Evolutionary conservation across 2,797 vertebrate species (phyloP), one percentile per base, ranked within the genome.

Genomic region (Leptoclinus maculatus): DNA sequence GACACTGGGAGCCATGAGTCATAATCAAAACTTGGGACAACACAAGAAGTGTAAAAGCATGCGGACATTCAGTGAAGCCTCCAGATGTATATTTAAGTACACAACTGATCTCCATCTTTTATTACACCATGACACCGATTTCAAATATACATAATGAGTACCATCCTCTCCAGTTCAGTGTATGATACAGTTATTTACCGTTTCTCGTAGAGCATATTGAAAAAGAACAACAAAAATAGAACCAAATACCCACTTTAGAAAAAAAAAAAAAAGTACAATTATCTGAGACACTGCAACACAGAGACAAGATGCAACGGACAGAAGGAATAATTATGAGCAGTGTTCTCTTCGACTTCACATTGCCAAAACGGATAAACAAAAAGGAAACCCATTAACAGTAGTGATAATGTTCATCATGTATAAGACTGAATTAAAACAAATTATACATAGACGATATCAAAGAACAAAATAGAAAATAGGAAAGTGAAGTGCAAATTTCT

Each of bases 61-160:
- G 41, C 60, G n/a, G 39, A 51, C 38, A 38, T 47, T 59, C 54
- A 82, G 69, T 5, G 39, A 80, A 57, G 49, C 47, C 54, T 63
- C 49, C 51, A 58, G 49, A 70, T 88, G 86, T 92, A 91, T 95
- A 94, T 95, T 94, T 95, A 97, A 96, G 96, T 97, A 97, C 96
- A 97, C 96, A 97, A 96, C 94, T 94, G 90, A 96, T 95, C 92
- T 96, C 94, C 94, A 95, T 95, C 94, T 88, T 97, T 98, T 97
- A 98, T 98, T 98, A 97, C 94, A 96, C 96, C 95, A 96, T 96
- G 96, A 98, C 97, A 97, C 94, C 91, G 91, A 97, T 96, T 97
- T 97, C 94, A 96, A 97, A 98, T 99, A 96, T 99, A 99, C 98
- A 99, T 95, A 95, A 96, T 96, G 95, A 96, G 96, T 96, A 97